Conservation (phyloP, 2,113 vertebrate species). For the Picathartes gymnocephalus region DNA sequence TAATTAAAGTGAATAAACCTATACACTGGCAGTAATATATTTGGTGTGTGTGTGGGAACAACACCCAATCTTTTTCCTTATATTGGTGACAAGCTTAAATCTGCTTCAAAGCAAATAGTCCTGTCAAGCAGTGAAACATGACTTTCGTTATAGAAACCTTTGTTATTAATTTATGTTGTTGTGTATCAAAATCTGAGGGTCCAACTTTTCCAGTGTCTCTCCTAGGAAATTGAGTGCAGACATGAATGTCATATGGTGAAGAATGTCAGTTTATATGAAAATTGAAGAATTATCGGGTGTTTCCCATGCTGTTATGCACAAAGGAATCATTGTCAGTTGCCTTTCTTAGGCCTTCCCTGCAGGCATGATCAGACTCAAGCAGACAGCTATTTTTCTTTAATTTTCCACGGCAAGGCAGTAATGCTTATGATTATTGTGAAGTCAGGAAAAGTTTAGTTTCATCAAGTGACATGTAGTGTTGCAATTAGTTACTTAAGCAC, state of each 20-base stretch:
- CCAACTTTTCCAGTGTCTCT: constrained; percentile 40
- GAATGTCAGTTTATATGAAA: constrained; percentile 61
- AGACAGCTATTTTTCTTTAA: constrained; percentile 77
- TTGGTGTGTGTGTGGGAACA: constrained; percentile 11
- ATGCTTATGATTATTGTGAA: constrained; percentile 81
- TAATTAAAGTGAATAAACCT: constrained; percentile 68
- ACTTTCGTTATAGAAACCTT: constrained; percentile 30
- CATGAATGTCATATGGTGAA: background rate
- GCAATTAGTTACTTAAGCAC: constrained; percentile 77
- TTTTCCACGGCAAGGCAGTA: constrained; percentile 77
- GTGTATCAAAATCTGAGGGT: background rate
- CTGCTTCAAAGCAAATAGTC: constrained; percentile 49
- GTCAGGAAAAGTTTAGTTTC: constrained; percentile 80
- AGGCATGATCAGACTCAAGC: constrained; percentile 77
- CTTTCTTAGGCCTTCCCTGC: constrained; percentile 71
- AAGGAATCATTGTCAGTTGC: constrained; percentile 67
- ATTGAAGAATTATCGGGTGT: constrained; percentile 49
- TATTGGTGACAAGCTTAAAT: constrained; percentile 50
- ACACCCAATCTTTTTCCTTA: constrained; percentile 42
- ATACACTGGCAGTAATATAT: constrained; percentile 33
- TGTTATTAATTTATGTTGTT: constrained; percentile 10
- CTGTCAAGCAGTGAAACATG: constrained; percentile 48
- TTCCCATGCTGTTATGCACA: constrained; percentile 66
- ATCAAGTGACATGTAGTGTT: constrained; percentile 77
- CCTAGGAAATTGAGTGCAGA: background rate